These are phyloP conservation scores for Galleria mellonella DNA, from an alignment of 1,140 invertebrate species.

Conservation along the genomic window DNA sequence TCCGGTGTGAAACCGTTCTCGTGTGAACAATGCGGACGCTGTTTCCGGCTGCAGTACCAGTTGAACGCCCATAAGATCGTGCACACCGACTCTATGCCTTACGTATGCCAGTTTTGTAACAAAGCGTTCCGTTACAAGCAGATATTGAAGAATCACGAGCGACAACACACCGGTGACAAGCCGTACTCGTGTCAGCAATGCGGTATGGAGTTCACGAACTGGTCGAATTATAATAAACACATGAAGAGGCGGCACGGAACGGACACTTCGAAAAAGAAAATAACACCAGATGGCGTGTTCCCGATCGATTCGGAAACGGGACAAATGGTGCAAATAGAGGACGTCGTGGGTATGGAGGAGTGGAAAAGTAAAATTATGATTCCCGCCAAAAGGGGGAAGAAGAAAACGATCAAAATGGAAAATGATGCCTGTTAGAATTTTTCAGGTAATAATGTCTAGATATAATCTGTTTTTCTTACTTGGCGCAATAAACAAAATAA, in stretches of 20 bases:
- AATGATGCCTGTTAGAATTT: background rate
- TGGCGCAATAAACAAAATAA: too few species aligned
- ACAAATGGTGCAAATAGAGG: conserved; percentile 31
- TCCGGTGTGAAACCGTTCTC: conserved; percentile 83
- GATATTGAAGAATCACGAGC: conserved; percentile 79
- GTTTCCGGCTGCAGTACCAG: conserved; percentile 76
- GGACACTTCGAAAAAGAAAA: conserved; percentile 51
- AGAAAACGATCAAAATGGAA: conserved; percentile 25
- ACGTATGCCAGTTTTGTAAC: conserved; percentile 81
- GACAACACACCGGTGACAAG: conserved; percentile 78
- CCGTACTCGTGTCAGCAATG: conserved; percentile 77
- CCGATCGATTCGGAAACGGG: conserved; percentile 48
- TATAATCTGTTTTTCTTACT: too few species aligned
- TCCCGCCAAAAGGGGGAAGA: conserved; percentile 31
- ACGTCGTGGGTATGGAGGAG: conserved; percentile 37
- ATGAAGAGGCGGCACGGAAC: conserved; percentile 81
- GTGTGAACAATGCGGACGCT: conserved; percentile 82
- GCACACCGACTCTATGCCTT: conserved; percentile 91
- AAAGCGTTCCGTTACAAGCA: conserved; percentile 83
- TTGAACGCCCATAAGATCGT: conserved; percentile 64
- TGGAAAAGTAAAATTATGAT: conserved; percentile 47
- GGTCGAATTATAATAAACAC: conserved; percentile 85
- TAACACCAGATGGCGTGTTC: conserved; percentile 44
- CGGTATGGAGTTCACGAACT: conserved; percentile 82
- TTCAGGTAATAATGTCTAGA: too few species aligned